Conservation (phyloP, 2,797 vertebrate genomes). For the Uromys caudimaculatus region DNA sequence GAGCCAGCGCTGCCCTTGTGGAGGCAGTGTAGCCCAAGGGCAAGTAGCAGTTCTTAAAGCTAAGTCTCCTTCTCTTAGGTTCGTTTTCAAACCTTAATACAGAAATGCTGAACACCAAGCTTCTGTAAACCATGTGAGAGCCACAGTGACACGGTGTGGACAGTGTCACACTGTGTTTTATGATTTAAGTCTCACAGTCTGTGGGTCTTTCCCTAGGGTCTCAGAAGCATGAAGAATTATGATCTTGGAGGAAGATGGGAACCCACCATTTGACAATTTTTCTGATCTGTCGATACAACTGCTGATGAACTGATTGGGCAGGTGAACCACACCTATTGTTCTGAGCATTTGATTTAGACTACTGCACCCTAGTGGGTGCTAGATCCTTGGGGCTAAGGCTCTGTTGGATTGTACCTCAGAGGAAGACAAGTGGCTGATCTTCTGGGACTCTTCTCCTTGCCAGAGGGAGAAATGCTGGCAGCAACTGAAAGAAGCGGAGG, state of each 20-base stretch:
- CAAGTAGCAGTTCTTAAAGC: background rate
- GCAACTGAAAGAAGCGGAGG: background rate
- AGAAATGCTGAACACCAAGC: background rate
- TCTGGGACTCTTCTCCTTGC: conserved; percentile 48
- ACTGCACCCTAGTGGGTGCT: conserved; percentile 77
- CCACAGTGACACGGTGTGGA: background rate
- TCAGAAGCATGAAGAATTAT: conserved; percentile 92
- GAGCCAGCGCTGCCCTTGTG: background rate
- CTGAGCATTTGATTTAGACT: conserved; percentile 83
- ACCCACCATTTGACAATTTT: conserved; percentile 89
- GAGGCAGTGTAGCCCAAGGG: background rate
- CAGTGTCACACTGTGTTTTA: background rate
- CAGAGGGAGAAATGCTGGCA: background rate
- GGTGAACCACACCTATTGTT: conserved; percentile 82
- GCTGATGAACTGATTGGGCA: conserved; percentile 87
- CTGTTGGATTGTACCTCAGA: conserved; percentile 80
- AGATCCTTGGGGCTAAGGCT: conserved; percentile 79
- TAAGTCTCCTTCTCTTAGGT: background rate
- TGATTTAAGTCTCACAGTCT: conserved; percentile 52
- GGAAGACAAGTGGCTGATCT: conserved; percentile 75
- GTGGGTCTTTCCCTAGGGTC: conserved; percentile 86
- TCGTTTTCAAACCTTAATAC: conserved; percentile 35
- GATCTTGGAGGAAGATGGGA: conserved; percentile 85
- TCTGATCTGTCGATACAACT: conserved; percentile 88
- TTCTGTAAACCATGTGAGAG: background rate